These are phyloP conservation scores for Phylloscopus collybita DNA, from an alignment of 2,797 vertebrate genomes.

Conservation along the genomic window DNA sequence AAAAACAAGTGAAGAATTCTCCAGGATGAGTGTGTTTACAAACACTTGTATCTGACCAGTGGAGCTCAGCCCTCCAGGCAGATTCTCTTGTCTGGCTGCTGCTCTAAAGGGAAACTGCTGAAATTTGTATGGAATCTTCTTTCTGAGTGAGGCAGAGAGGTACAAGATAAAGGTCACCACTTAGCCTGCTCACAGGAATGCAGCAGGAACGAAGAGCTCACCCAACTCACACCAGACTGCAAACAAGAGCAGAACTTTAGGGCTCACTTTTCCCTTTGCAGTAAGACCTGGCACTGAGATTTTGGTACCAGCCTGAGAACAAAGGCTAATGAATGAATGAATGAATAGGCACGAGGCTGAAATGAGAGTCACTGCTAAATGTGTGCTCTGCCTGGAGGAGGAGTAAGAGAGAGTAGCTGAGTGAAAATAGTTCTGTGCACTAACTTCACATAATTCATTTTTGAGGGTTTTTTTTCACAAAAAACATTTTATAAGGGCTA, in stretches of 20 bases:
- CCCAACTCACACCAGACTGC: neutral
- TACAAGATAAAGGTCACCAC: conserved; percentile 20
- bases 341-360: neutral
- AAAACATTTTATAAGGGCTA: neutral
- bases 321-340: conserved; percentile 34
- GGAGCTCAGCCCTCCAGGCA: neutral
- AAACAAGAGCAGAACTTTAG: neutral
- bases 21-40: neutral
- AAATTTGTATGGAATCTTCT: conserved; percentile 34
- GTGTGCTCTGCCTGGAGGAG: neutral
- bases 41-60: neutral
- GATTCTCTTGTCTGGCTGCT: neutral
- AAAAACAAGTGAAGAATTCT: neutral
- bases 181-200: neutral
- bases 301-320: neutral
- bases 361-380: neutral
- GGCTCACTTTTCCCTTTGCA: neutral
- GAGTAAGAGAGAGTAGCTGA: neutral
- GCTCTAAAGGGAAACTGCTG: neutral
- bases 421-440: neutral
- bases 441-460: neutral
- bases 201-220: neutral
- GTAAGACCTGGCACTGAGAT: neutral
- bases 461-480: neutral
- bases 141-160: neutral